Percentiles rank a stretch among this genome's conserved stretches.
Evolutionary conservation across 2,888 invertebrate species (phyloP).

Genomic region (Aelia acuminata): DNA sequence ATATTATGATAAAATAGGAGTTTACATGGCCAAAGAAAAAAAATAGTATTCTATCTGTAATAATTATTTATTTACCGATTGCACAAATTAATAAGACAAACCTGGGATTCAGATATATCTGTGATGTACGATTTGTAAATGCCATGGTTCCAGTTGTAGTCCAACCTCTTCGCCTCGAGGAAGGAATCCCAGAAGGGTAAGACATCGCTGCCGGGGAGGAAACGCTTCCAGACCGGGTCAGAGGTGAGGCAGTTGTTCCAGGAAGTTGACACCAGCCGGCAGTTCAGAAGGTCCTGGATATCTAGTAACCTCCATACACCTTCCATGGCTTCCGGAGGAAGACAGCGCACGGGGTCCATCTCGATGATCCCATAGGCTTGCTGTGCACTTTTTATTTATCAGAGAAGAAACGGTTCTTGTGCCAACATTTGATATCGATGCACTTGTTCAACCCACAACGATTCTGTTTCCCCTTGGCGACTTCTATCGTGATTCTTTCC

Average conservation of each 20-base stretch:
- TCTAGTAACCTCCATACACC: slow-evolving; percentile 56
- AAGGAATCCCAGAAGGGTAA: slow-evolving; percentile 53
- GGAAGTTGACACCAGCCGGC: slow-evolving; percentile 53
- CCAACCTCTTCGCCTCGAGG: slow-evolving; percentile 52
- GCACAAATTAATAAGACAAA: neutral
- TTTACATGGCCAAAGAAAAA: neutral
- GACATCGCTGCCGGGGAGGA: no score
- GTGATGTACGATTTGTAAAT: slow-evolving; percentile 14
- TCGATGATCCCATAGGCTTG: neutral
- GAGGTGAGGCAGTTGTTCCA: slow-evolving; percentile 52
- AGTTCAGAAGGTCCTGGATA: slow-evolving; percentile 56
- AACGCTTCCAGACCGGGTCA: slow-evolving; percentile 51
- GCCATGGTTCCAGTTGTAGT: slow-evolving; percentile 36
- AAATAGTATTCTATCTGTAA: neutral
- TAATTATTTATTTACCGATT: neutral
- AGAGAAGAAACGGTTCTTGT: neutral
- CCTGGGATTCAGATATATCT: neutral
- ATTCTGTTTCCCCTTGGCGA: neutral
- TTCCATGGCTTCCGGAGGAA: slow-evolving; percentile 60
- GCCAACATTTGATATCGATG: neutral
- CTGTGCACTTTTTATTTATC: neutral
- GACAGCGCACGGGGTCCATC: slow-evolving; percentile 61
- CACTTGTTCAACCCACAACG: neutral
- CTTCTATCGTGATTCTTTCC: neutral
- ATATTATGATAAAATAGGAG: neutral